Base-by-base conservation (phyloP, 2,888 invertebrate species). In the Aquatica leii region DNA sequence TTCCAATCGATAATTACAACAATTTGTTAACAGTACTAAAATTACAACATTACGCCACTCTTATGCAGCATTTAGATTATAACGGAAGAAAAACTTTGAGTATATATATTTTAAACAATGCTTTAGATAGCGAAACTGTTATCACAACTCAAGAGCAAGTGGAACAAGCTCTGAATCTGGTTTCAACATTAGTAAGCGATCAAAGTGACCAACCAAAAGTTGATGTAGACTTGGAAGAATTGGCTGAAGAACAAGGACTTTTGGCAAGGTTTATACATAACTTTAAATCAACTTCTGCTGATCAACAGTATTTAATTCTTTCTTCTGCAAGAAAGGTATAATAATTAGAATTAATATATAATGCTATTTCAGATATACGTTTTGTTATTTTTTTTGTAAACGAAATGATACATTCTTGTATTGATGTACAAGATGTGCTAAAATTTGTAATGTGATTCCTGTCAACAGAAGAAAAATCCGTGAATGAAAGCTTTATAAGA, bases 1-100 rank as follows among this genome's bases (percentile, higher is more conserved):
- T 98, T 48, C 98, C 98, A 0, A 89, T 98, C 1, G 97, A 98
- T 78, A 93, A 93, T 76, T 98, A 98, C 83, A 95, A 94, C 80
- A 93, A 97, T 80, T 88, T 97, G 11, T 84, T 98, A 48, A 93
- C 92, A 0, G 88, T 99, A 12, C 87, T 97, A 59, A 88, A 93
- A 75, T 83, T 99, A 68, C 90, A 92, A 74, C 91, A 96, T 83
- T 99, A 94, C 77, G 90, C 92, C 5, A 91, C 93, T 0, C 84
- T 98, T 41, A 87, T 97, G 75, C 89, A 90, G 46, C 92, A 93
- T 77, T 89, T 98, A 77, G 97, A 97, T 82, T 94, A 93, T 76
- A 87, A 88, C 2, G 95, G 96, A 0, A 84, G 97, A 59, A 92
- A 24, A 94, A 76, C 87, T 91, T 86, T 98, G 70, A 94, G 96